Evolutionary conservation across 1,140 invertebrate species (phyloP), one percentile per base, ranked within the genome.

Genomic region (Nasonia longicornis): DNA sequence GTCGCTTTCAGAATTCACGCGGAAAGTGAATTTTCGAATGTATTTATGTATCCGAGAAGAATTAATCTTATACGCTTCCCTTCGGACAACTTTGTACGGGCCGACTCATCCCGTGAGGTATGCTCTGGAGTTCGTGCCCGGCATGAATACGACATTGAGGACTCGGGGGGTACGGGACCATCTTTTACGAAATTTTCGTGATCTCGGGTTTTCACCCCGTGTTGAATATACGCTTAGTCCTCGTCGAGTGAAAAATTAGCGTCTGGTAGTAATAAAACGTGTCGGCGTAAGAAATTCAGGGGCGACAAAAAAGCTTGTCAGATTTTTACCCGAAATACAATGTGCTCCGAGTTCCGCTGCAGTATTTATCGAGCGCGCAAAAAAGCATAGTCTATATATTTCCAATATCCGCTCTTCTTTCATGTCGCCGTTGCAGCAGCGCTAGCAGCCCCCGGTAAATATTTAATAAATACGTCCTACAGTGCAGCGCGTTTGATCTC

Each of bases 121-220:
- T 71, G 20, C 7, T 58, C n/a, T 31, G 6, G 69, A 2, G 29
- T 42, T 71, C 69, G 69, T 71, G 69, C 69, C 16, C 10, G 16
- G 69, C 35, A 71, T 71, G 35, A 71, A 38, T 71, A 71, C 42
- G 69, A n/a, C 29, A 38, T 29, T 20, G 35, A 71, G 31, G 31
- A 71, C 31, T 31, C 12, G 6, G 31, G 69, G 10, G 20, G 3
- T 4, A 38, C 3, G 4, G 20, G 16, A n/a, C 16, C 20, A 42
- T 71, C 69, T 70, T 20, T 38, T 1, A 16, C 20, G 63, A 64
- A 63, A 63, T 35, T 38, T 42, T 58, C 6, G 6, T 38, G 52
- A 52, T 75, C 48, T 31, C 69, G 31, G 31, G 10, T 71, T 42
- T 71, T 35, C 69, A 42, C n/a, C 16, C 16, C 67, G 7, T 3